Evolutionary conservation across 1,140 invertebrate genomes (phyloP).

Genomic region (Glossosoma conforme): DNA sequence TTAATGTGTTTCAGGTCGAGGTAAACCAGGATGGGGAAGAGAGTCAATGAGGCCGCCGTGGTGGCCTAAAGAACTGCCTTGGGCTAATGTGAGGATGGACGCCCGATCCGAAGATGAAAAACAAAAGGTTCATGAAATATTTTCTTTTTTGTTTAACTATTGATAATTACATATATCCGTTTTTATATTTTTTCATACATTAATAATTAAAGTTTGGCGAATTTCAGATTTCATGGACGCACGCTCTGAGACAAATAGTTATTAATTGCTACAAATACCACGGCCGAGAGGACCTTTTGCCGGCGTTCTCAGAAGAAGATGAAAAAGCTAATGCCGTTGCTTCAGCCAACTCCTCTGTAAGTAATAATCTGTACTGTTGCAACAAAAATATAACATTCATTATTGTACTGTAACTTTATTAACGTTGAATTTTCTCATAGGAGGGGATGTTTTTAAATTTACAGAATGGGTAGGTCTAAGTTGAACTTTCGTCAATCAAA

Average conservation of each 20-base stretch:
- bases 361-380: no score
- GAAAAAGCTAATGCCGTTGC: constrained; percentile 62
- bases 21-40: constrained; percentile 96
- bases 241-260: constrained; percentile 94
- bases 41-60: constrained; percentile 91
- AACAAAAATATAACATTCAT: not conserved
- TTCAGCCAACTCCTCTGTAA: constrained; percentile 39
- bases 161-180: constrained; percentile 12
- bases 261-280: constrained; percentile 99
- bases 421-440: no score
- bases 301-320: constrained; percentile 89
- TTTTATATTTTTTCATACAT: constrained; percentile 24
- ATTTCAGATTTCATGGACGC: constrained; percentile 93
- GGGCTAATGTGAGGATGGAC: constrained; percentile 98
- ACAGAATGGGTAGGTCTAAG: no score
- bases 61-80: constrained; percentile 96
- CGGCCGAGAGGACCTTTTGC: constrained; percentile 90
- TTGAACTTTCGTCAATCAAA: no score
- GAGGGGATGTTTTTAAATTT: no score
- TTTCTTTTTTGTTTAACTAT: constrained; percentile 4
- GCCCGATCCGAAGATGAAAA: constrained; percentile 94
- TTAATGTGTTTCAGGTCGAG: constrained; percentile 61
- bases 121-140: constrained; percentile 70
- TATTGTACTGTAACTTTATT: not conserved
- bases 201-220: constrained; percentile 10